A percentile compares a stretch with the other conserved stretches of the same genome.
Conservation (phyloP, 2,113 vertebrate species). For the Gnathonemus echidnorhynchus region DNA sequence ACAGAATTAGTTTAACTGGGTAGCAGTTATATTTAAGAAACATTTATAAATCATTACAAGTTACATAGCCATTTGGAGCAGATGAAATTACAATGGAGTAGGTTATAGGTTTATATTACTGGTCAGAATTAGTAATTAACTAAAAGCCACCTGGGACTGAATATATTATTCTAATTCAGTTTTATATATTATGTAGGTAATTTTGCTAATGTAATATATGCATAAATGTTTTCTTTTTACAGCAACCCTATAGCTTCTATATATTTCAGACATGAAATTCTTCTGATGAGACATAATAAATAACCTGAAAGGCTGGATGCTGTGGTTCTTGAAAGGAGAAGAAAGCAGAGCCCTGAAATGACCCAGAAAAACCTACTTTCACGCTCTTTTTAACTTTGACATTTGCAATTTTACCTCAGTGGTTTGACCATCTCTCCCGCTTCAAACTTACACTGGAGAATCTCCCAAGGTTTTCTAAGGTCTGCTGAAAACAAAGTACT, state of each 20-base stretch:
- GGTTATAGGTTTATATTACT: slow-evolving; percentile 46
- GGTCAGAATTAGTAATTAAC: not conserved
- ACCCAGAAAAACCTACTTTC: not conserved
- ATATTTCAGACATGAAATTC: not conserved
- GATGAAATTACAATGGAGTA: slow-evolving; percentile 53
- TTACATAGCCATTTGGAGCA: slow-evolving; percentile 57
- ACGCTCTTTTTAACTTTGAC: not conserved
- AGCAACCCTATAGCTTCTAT: not conserved
- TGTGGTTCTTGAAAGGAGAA: not conserved
- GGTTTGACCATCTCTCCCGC: not conserved
- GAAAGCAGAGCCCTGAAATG: not conserved
- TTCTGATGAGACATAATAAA: not conserved
- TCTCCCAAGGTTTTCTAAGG: not conserved
- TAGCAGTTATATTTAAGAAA: slow-evolving; percentile 60
- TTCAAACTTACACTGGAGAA: not conserved
- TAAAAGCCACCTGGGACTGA: not conserved
- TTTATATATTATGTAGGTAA: not conserved
- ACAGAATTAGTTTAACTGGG: slow-evolving; percentile 52
- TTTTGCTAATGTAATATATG: not conserved
- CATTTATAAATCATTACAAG: slow-evolving; percentile 59
- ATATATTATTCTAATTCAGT: not conserved
- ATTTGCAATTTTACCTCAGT: not conserved
- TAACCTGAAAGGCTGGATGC: not conserved
- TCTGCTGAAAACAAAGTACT: not conserved
- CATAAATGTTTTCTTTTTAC: not conserved